Conservation (phyloP, 2,797 vertebrate genomes). For the Esox masquinongy region DNA sequence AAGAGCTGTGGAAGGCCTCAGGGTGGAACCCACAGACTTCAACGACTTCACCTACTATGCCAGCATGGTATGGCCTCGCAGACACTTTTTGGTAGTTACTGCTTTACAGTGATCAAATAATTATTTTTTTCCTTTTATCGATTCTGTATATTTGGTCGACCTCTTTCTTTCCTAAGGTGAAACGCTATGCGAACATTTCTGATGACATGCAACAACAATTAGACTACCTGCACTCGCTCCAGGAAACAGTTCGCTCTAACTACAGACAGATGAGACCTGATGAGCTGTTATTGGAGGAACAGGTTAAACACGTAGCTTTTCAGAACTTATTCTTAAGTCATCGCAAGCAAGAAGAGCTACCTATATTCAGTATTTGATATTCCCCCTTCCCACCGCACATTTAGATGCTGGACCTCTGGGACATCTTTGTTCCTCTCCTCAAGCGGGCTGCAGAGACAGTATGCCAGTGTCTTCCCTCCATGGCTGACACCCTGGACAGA, state of each 20-base stretch:
- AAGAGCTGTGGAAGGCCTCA: slow-evolving; percentile 57
- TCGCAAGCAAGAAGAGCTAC: neutral
- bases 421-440: slow-evolving; percentile 68
- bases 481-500: slow-evolving; percentile 63
- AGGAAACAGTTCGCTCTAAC: slow-evolving; percentile 57
- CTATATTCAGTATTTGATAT: slow-evolving; percentile 5
- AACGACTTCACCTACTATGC: slow-evolving; percentile 68
- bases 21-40: slow-evolving; percentile 60
- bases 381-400: neutral
- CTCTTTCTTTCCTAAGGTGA: slow-evolving; percentile 65
- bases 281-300: slow-evolving; percentile 61
- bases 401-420: slow-evolving; percentile 76
- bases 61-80: slow-evolving; percentile 64
- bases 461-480: slow-evolving; percentile 55
- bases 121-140: neutral
- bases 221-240: slow-evolving; percentile 72
- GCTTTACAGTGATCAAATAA: neutral
- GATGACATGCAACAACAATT: slow-evolving; percentile 58
- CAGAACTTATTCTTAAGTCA: neutral
- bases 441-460: slow-evolving; percentile 69
- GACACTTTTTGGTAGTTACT: neutral
- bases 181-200: slow-evolving; percentile 60
- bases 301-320: slow-evolving; percentile 62
- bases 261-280: slow-evolving; percentile 59
- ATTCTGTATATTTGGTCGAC: neutral